These are phyloP conservation scores for Doris montereyensis DNA, from an alignment of 2,888 invertebrate species.

Conservation along the genomic window DNA sequence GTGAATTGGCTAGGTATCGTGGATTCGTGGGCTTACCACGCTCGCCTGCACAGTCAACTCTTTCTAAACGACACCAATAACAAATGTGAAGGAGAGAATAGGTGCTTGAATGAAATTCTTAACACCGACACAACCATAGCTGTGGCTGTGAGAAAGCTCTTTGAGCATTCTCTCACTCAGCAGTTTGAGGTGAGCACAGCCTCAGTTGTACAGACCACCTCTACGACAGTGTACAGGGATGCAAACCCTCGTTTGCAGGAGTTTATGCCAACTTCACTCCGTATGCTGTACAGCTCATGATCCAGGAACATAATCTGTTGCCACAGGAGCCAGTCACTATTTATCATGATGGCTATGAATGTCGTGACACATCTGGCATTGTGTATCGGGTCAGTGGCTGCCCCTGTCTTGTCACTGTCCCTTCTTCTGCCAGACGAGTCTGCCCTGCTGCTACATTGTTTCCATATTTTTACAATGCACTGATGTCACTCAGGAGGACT, in stretches of 20 bases:
- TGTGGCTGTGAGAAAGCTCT: neutral
- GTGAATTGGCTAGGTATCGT: neutral
- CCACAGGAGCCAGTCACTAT: neutral
- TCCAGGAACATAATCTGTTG: neutral
- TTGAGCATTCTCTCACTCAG: conserved; percentile 2
- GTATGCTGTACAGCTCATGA: conserved; percentile 2
- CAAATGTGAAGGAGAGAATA: conserved; percentile 8
- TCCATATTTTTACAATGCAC: no score
- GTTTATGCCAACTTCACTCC: neutral
- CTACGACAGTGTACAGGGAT: neutral
- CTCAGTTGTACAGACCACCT: neutral
- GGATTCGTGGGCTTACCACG: neutral
- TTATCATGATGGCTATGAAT: conserved; percentile 1
- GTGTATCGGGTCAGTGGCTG: no score
- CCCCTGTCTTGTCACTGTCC: no score
- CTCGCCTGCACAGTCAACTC: conserved; percentile 5
- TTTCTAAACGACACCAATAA: conserved; percentile 3
- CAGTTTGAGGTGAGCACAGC: neutral
- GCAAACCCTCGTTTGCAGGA: neutral
- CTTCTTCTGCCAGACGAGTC: no score
- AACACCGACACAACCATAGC: neutral
- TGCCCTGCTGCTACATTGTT: no score
- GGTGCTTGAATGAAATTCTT: neutral
- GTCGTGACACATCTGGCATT: no score
- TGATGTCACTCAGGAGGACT: no score